Conservation (phyloP, 2,797 vertebrate genomes). For the Delichon dasypus region DNA sequence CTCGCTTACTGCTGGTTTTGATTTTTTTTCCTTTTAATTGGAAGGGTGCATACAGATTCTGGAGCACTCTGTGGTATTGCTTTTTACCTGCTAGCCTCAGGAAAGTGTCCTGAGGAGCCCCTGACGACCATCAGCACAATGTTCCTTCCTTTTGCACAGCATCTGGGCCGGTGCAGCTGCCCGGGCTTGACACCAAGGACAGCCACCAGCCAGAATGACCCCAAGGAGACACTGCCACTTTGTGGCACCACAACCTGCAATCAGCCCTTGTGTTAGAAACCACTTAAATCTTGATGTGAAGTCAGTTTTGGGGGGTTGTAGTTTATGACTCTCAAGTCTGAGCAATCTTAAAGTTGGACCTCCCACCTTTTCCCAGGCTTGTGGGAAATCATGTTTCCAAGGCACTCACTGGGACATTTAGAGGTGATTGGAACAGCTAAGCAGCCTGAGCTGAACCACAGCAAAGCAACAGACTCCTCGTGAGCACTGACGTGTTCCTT, state of each 20-base stretch:
- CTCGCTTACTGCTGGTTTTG: background rate
- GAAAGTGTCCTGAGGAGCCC: background rate
- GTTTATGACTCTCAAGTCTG: background rate
- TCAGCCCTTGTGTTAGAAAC: background rate
- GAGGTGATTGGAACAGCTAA: background rate
- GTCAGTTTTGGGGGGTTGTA: background rate
- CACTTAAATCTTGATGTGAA: background rate
- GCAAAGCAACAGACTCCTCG: background rate
- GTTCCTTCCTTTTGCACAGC: background rate
- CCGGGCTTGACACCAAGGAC: background rate
- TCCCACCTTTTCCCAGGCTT: background rate
- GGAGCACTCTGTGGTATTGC: fast-evolving
- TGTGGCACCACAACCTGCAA: background rate
- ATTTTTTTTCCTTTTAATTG: background rate
- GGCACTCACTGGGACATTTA: background rate
- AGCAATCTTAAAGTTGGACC: background rate
- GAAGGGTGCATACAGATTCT: background rate
- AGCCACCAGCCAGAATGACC: background rate
- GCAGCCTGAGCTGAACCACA: background rate
- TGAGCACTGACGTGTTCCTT: background rate
- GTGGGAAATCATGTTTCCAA: background rate
- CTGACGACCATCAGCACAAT: background rate
- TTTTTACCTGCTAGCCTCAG: background rate
- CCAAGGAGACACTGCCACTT: background rate
- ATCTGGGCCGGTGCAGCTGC: background rate